A percentile compares a stretch with the other conserved stretches of the same genome.
These are phyloP conservation scores for Eucidaris tribuloides DNA, from an alignment of 35 echinoderm and acorn worm species.

Conservation along the genomic window DNA sequence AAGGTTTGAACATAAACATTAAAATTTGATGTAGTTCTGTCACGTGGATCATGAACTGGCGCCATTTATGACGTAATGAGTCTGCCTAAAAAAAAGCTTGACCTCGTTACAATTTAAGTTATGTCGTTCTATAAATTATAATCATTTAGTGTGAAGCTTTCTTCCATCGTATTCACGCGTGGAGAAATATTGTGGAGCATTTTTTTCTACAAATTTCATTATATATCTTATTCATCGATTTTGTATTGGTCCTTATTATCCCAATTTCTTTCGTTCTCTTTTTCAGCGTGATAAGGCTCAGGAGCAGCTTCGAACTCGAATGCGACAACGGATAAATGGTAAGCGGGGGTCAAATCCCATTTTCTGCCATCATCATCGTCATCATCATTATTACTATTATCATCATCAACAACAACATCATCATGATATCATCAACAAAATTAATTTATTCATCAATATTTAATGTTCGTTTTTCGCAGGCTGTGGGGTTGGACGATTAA, in stretches of 20 bases:
- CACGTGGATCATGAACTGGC: too few relatives aligned
- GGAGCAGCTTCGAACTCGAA: conserved; percentile 41
- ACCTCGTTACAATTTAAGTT: background rate
- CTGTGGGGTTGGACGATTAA: too few relatives aligned
- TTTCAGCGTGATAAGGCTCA: conserved; percentile 56
- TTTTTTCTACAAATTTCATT: background rate
- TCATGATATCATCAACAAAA: background rate
- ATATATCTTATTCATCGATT: background rate
- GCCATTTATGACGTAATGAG: too few relatives aligned
- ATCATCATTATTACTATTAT: background rate
- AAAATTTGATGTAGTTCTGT: too few relatives aligned
- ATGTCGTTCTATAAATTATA: background rate
- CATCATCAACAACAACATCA: background rate
- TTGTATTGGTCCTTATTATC: background rate
- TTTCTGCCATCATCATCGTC: background rate
- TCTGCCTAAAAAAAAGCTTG: too few relatives aligned
- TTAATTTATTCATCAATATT: background rate
- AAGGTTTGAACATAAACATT: too few relatives aligned
- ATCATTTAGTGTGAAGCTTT: background rate
- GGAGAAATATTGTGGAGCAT: background rate
- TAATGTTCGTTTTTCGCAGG: too few relatives aligned
- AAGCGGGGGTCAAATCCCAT: background rate
- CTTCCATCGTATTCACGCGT: background rate
- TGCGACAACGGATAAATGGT: conserved; percentile 59
- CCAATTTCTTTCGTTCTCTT: background rate